Evolutionary conservation across 2,888 invertebrate species (phyloP).

Genomic region (Acleris laterana): DNA sequence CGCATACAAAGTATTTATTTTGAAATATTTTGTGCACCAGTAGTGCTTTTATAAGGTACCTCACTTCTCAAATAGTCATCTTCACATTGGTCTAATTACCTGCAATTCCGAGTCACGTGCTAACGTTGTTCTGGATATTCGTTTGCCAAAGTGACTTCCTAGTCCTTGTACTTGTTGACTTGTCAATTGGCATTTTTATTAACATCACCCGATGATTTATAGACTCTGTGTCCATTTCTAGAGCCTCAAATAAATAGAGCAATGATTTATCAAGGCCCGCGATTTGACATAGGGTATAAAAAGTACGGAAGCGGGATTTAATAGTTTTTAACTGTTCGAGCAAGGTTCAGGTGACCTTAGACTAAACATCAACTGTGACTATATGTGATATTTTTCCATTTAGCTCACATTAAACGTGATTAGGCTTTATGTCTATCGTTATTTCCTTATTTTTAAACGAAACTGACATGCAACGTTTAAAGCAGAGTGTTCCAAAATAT

Average conservation of each 20-base stretch:
- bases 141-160: constrained; percentile 1
- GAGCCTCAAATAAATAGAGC: constrained; percentile 44
- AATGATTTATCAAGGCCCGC: constrained; percentile 53
- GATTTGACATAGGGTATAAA: constrained; percentile 47
- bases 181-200: background rate
- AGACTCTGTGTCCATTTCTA: constrained; percentile 62
- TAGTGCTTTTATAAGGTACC: too few relatives aligned
- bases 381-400: constrained; percentile 42
- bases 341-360: constrained; percentile 56
- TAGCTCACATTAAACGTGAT: constrained; percentile 7
- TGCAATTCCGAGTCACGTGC: too few relatives aligned
- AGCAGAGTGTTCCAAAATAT: background rate
- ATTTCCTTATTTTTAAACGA: constrained; percentile 1
- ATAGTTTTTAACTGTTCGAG: constrained; percentile 41
- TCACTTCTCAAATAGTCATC: too few relatives aligned
- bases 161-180: background rate
- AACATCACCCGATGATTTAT: constrained; percentile 40
- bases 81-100: too few relatives aligned
- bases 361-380: constrained; percentile 47
- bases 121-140: background rate
- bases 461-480: background rate
- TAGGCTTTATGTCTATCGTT: constrained; percentile 1
- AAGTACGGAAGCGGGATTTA: constrained; percentile 60
- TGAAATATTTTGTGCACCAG: too few relatives aligned
- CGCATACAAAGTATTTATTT: background rate